phyloP scores from a whole-genome alignment of 2,888 invertebrate genomes.

The Hirtodrosophila duncani region DNA sequence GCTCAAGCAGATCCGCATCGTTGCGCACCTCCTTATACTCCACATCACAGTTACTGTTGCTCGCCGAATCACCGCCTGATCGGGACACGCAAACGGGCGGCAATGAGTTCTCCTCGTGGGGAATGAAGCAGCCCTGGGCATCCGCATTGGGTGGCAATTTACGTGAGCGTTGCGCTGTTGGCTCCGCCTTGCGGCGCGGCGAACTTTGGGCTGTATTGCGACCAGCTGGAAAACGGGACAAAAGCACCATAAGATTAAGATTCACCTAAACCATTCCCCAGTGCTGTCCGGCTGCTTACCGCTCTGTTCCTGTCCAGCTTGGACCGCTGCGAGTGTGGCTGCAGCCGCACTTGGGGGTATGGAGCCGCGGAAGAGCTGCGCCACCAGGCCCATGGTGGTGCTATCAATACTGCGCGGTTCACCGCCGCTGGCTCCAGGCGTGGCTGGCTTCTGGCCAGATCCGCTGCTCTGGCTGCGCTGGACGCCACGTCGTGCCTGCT shows the following conservation, averaged over 20 bases:
- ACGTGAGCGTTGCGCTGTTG: conserved; percentile 54
- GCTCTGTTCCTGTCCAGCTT: conserved; percentile 20
- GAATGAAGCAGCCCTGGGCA: conserved; percentile 74
- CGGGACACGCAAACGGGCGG: conserved; percentile 80
- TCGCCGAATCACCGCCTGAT: too few species aligned
- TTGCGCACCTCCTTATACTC: conserved; percentile 78
- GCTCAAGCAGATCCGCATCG: conserved; percentile 80
- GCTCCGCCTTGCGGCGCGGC: conserved; percentile 53
- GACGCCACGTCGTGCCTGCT: conserved; percentile 74
- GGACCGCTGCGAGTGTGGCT: conserved; percentile 53
- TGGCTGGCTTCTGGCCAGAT: conserved; percentile 47
- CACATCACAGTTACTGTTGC: conserved; percentile 66
- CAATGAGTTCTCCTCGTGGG: conserved; percentile 78
- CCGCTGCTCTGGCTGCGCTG: conserved; percentile 47
- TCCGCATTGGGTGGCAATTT: conserved; percentile 68
- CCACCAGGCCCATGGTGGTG: conserved; percentile 68
- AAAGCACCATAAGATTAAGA: background rate
- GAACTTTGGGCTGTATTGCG: conserved; percentile 45
- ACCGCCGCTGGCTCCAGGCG: conserved; percentile 43
- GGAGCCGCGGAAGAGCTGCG: conserved; percentile 73
- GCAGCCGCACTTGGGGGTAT: conserved; percentile 73
- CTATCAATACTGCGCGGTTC: conserved; percentile 54
- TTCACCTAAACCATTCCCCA: background rate
- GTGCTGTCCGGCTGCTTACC: conserved; percentile 15
- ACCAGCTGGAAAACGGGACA: conserved; percentile 12